Conservation (phyloP, 2,888 invertebrate species). For the Cancer borealis region DNA sequence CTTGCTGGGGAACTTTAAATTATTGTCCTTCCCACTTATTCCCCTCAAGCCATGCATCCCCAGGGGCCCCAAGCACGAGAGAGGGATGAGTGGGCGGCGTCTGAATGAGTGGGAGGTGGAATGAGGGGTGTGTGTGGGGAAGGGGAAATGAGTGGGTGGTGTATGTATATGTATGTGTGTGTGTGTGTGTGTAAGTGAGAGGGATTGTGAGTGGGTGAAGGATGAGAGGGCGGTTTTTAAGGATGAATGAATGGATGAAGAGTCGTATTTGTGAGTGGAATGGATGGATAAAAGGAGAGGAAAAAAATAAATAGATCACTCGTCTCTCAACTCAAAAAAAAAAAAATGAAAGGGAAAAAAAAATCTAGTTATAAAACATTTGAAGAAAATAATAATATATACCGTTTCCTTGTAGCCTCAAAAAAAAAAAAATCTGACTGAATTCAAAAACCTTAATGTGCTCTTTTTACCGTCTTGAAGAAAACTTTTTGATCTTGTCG, state of each 20-base stretch:
- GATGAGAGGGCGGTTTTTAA: background rate
- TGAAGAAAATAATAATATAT: no score
- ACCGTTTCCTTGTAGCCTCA: no score
- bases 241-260: no score
- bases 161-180: background rate
- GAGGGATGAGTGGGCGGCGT: background rate
- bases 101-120: background rate
- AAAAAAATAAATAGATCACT: background rate
- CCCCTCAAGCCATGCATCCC: background rate
- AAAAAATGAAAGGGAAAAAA: background rate
- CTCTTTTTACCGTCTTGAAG: conserved; percentile 14
- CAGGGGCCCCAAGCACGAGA: background rate
- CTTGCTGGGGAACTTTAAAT: background rate
- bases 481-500: background rate
- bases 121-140: background rate
- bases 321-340: no score
- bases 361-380: background rate
- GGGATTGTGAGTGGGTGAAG: background rate
- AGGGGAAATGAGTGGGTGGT: background rate
- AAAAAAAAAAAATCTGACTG: background rate
- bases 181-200: background rate
- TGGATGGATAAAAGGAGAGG: background rate
- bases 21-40: background rate
- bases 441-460: conserved; percentile 20
- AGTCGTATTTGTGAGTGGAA: background rate